Evolutionary conservation across 2,888 invertebrate genomes (phyloP).

Genomic region (Parnassius mnemosyne): DNA sequence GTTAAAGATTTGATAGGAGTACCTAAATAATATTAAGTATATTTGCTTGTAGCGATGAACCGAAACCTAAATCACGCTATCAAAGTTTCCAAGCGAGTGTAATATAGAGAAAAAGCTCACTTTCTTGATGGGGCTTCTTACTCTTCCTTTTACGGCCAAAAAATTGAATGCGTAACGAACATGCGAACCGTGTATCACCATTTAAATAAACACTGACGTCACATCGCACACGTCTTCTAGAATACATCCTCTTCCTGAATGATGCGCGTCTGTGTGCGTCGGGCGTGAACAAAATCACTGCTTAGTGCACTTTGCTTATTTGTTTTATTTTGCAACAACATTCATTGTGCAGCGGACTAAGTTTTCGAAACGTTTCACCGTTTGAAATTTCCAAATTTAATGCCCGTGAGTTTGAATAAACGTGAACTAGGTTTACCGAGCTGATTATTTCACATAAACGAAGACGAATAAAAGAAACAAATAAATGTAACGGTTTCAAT

Average conservation of each 20-base stretch:
- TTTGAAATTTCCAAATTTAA: constrained; percentile 33
- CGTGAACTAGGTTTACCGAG: constrained; percentile 4
- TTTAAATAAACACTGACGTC: constrained; percentile 17
- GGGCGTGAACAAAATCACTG: constrained; percentile 39
- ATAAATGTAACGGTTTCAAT: not conserved
- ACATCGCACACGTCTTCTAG: constrained; percentile 21
- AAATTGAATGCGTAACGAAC: not conserved
- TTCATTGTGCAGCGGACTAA: constrained; percentile 32
- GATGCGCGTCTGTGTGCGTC: constrained; percentile 31
- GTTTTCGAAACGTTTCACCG: constrained; percentile 31
- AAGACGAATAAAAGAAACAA: not conserved
- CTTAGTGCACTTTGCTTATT: constrained; percentile 39
- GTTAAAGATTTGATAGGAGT: no score
- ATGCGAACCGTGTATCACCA: constrained; percentile 13
- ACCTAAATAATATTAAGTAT: no score
- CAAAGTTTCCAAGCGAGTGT: no score
- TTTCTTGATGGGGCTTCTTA: no score
- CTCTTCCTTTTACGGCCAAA: not conserved
- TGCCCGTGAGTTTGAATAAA: constrained; percentile 15
- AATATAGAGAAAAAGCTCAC: no score
- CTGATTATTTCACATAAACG: constrained; percentile 2
- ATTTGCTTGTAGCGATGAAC: no score
- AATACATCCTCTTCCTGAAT: constrained; percentile 29
- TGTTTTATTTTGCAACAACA: constrained; percentile 39
- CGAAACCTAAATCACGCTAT: no score